Evolutionary conservation across 2,888 invertebrate genomes (phyloP).

Genomic region (Drosophila buzzatii): DNA sequence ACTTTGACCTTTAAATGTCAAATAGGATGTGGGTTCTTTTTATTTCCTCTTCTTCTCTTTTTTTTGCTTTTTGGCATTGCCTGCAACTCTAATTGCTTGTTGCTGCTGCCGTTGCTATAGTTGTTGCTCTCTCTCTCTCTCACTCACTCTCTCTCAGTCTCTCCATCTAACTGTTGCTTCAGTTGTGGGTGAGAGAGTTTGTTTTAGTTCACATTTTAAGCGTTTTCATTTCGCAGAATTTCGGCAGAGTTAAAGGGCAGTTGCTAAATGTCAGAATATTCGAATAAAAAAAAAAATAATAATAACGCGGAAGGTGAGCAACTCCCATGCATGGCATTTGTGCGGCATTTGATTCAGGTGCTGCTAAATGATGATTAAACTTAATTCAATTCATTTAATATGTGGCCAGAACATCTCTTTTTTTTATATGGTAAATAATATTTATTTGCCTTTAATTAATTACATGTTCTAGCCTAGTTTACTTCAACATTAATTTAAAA

Average conservation of each 20-base stretch:
- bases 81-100: constrained; percentile 56
- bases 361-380: neutral
- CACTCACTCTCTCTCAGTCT: neutral
- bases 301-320: constrained; percentile 1
- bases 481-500: too few relatives aligned
- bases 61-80: constrained; percentile 2
- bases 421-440: too few relatives aligned
- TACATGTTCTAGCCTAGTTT: too few relatives aligned
- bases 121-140: constrained; percentile 9
- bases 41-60: neutral
- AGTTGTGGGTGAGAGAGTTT: constrained; percentile 41
- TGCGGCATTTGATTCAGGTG: neutral
- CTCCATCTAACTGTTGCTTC: neutral
- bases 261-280: constrained; percentile 15
- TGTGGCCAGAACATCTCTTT: too few relatives aligned
- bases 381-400: too few relatives aligned
- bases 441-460: neutral
- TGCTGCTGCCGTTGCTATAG: constrained; percentile 20
- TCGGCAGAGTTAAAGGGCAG: constrained; percentile 28
- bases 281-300: neutral
- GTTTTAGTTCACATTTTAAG: constrained; percentile 16
- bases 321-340: neutral
- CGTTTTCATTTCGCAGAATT: constrained; percentile 35
- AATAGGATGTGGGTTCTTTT: constrained; percentile 36
- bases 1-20: constrained; percentile 79